These are phyloP conservation scores for Agrochola lota DNA, from an alignment of 2,888 invertebrate species.

Conservation along the genomic window DNA sequence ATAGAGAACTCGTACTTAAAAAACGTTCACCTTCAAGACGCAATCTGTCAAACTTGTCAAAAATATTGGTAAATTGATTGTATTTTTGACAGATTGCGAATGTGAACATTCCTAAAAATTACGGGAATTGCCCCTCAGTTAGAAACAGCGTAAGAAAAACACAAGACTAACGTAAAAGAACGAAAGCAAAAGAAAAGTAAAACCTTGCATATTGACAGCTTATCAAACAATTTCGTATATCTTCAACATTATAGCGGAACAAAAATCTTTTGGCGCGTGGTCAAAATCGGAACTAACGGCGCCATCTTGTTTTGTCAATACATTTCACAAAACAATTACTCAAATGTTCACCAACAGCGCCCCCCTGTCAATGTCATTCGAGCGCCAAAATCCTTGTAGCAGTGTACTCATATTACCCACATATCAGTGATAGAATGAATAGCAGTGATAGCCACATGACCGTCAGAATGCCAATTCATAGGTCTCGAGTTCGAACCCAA, in stretches of 20 bases:
- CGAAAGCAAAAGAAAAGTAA: not conserved
- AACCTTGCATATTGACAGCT: not conserved
- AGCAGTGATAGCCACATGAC: too few species aligned
- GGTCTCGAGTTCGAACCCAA: too few species aligned
- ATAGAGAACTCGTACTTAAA: too few species aligned
- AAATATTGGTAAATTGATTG: too few species aligned
- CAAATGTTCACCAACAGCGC: not conserved
- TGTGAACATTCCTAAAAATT: too few species aligned
- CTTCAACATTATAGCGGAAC: not conserved
- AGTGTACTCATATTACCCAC: not conserved
- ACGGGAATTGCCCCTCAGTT: not conserved
- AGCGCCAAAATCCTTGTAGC: not conserved
- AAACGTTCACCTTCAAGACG: too few species aligned
- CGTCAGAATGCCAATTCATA: too few species aligned
- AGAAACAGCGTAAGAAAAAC: not conserved
- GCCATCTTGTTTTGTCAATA: not conserved
- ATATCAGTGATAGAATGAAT: too few species aligned
- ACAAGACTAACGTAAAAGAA: not conserved
- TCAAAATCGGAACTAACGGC: not conserved
- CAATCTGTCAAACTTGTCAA: too few species aligned
- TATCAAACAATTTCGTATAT: not conserved
- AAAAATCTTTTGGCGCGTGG: not conserved
- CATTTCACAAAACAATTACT: too few species aligned
- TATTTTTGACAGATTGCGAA: too few species aligned
- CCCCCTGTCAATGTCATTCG: not conserved